These are phyloP conservation scores for Sceloporus undulatus DNA, from an alignment of 2,113 vertebrate genomes.

Conservation along the genomic window DNA sequence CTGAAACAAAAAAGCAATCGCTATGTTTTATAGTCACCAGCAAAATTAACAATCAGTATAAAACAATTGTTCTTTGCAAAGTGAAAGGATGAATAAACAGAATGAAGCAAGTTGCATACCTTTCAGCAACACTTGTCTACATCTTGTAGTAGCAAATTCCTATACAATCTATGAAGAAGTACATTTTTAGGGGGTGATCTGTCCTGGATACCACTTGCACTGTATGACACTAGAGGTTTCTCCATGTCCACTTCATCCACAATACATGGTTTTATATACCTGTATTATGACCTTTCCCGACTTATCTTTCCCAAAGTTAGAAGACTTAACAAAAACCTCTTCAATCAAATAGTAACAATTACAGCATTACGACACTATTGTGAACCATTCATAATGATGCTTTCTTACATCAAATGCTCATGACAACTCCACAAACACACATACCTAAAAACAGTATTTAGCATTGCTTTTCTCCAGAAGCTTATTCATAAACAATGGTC, in stretches of 20 bases:
- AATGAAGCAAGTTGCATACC: background rate
- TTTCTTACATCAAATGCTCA: background rate
- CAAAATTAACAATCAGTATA: slow-evolving; percentile 50
- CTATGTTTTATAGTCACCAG: slow-evolving; percentile 52
- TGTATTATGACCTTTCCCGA: background rate
- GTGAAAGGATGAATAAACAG: slow-evolving; percentile 59
- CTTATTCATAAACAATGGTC: background rate
- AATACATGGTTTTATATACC: background rate
- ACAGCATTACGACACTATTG: background rate
- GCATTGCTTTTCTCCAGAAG: background rate
- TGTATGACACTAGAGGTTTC: no score
- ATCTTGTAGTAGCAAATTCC: background rate
- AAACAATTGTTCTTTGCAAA: slow-evolving; percentile 49
- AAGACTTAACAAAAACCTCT: background rate
- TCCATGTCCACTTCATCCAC: no score
- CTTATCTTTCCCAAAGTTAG: background rate
- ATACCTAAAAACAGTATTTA: background rate
- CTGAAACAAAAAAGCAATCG: slow-evolving; percentile 51
- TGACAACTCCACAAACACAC: background rate
- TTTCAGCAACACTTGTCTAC: background rate
- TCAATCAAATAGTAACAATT: background rate
- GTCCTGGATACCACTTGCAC: no score
- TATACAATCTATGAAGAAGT: background rate
- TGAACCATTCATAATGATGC: background rate
- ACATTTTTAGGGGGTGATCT: background rate